phyloP scores from a whole-genome alignment of 2,113 vertebrate genomes.

The Buteo buteo region DNA sequence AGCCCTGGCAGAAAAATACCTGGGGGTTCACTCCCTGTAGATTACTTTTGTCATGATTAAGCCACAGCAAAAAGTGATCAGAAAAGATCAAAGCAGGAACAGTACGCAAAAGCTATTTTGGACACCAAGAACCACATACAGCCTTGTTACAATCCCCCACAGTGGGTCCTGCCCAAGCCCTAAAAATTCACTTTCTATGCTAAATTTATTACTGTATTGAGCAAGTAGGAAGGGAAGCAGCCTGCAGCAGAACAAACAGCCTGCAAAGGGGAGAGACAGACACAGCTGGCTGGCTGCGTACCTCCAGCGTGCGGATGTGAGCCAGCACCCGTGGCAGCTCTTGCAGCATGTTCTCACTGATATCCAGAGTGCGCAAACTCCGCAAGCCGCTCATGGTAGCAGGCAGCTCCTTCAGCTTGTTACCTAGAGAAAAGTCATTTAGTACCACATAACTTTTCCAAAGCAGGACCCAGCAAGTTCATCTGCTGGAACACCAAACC shows the following conservation, averaged over 20 bases:
- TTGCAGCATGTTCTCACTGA: constrained; percentile 82
- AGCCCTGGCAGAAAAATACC: background rate
- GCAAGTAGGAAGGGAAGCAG: background rate
- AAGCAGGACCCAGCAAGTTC: background rate
- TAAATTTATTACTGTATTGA: background rate
- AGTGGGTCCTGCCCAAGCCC: background rate
- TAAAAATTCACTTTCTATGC: background rate
- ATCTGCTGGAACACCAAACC: background rate
- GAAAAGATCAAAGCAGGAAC: background rate
- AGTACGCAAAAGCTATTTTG: rapidly evolving
- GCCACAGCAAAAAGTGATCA: background rate
- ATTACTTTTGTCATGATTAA: background rate
- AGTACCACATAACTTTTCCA: background rate
- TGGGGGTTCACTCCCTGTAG: background rate
- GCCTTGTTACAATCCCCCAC: background rate
- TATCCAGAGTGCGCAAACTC: constrained; percentile 82
- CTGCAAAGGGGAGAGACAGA: background rate
- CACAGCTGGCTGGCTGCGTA: background rate
- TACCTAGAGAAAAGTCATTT: constrained; percentile 66
- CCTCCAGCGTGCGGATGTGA: constrained; percentile 82
- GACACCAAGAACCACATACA: background rate
- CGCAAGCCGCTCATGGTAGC: constrained; percentile 69
- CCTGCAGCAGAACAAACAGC: background rate
- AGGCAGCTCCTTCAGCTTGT: constrained; percentile 82
- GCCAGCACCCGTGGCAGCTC: constrained; percentile 81